These are phyloP conservation scores for Valencia hispanica DNA, from an alignment of 2,797 vertebrate species.

Conservation along the genomic window DNA sequence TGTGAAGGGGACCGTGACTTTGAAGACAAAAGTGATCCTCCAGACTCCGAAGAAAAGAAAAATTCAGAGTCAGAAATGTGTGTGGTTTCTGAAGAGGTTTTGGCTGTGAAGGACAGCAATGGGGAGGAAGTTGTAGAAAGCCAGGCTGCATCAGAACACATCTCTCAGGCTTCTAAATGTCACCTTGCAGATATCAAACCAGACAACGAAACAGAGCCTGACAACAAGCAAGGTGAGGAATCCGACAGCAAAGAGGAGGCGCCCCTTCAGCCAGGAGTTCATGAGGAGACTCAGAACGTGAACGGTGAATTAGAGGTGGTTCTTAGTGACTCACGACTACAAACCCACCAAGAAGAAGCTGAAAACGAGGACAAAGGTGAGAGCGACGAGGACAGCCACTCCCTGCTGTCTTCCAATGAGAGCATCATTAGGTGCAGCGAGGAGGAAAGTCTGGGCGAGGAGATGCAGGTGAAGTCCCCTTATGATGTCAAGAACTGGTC, in stretches of 20 bases:
- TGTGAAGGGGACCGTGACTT: constrained; percentile 12
- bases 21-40: constrained; percentile 11
- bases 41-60: not conserved
- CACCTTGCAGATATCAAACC: not conserved
- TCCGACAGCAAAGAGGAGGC: not conserved
- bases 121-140: not conserved
- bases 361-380: constrained; percentile 2
- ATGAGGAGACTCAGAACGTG: not conserved
- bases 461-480: constrained; percentile 19
- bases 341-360: constrained; percentile 7
- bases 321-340: not conserved
- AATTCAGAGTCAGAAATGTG: constrained; percentile 12
- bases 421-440: constrained; percentile 70
- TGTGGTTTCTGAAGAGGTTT: not conserved
- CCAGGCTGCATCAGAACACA: not conserved
- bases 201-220: not conserved
- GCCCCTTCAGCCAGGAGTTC: not conserved
- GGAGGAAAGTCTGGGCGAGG: constrained; percentile 46
- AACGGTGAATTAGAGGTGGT: not conserved
- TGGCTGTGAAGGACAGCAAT: constrained; percentile 12
- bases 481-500: constrained; percentile 34
- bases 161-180: constrained; percentile 7
- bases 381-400: constrained; percentile 38
- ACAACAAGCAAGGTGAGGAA: not conserved
- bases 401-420: constrained; percentile 54